Conservation (phyloP, 1,140 invertebrate species). For the Drosophila mauritiana region DNA sequence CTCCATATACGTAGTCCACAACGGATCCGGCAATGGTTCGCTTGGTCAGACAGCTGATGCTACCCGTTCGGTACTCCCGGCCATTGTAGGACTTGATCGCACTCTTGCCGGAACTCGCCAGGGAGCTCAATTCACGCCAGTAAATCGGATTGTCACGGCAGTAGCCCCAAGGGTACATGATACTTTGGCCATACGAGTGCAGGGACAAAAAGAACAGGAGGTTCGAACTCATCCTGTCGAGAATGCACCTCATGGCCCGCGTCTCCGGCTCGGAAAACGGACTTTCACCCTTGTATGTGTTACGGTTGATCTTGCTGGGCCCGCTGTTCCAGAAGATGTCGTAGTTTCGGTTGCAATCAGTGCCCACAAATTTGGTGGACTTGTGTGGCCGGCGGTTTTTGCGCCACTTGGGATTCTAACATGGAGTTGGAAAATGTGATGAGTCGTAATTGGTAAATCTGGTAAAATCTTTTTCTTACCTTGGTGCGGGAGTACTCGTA, state of each 20-base stretch:
- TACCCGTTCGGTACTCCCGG: constrained; percentile 84
- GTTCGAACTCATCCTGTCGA: constrained; percentile 85
- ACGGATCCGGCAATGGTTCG: constrained; percentile 88
- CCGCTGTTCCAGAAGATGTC: constrained; percentile 88
- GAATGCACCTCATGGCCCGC: constrained; percentile 86
- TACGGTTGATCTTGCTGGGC: constrained; percentile 86
- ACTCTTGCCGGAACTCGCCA: constrained; percentile 83
- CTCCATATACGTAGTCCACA: constrained; percentile 89
- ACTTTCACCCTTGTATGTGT: constrained; percentile 89
- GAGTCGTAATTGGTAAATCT: too few relatives aligned
- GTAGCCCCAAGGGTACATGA: constrained; percentile 88
- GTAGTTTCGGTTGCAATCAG: constrained; percentile 89
- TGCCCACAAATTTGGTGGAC: constrained; percentile 86
- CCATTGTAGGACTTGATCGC: constrained; percentile 86
- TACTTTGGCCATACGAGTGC: constrained; percentile 88
- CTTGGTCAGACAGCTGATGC: constrained; percentile 77
- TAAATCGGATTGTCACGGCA: constrained; percentile 81
- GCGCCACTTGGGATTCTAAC: constrained; percentile 85
- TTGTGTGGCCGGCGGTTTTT: constrained; percentile 85
- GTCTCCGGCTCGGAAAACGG: constrained; percentile 92
- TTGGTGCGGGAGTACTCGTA: constrained; percentile 81
- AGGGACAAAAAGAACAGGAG: constrained; percentile 89
- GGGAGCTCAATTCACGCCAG: constrained; percentile 68
- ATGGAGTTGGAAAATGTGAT: neutral
- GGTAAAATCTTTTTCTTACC: constrained; percentile 19